Conservation (phyloP, 2,113 vertebrate genomes). For the Mastomys natalensis region DNA sequence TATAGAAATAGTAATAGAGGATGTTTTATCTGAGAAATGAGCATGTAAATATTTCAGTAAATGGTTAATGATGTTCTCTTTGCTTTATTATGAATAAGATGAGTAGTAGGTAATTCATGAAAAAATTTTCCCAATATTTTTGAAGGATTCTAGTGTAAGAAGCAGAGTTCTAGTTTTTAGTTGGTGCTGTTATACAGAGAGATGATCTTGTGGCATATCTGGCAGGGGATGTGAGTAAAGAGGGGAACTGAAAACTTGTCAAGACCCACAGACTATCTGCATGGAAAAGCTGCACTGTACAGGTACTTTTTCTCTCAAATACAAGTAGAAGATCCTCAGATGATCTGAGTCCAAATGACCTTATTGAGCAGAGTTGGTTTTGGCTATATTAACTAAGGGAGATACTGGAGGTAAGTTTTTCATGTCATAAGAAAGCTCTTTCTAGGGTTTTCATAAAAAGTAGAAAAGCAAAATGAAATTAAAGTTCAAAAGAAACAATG, state of each 20-base stretch:
- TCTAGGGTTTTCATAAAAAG: not conserved
- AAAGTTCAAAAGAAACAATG: not conserved
- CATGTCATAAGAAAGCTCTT: not conserved
- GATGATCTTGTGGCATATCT: no score
- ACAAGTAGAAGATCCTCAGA: not conserved
- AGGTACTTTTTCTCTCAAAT: not conserved
- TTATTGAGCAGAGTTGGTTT: not conserved
- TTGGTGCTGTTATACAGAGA: not conserved
- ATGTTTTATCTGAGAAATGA: not conserved
- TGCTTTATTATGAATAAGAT: not conserved
- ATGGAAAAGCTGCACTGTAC: not conserved
- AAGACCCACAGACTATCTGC: not conserved
- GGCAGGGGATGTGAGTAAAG: no score
- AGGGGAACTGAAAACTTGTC: not conserved
- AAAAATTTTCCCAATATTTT: not conserved
- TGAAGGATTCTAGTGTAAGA: not conserved
- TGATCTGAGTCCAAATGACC: not conserved
- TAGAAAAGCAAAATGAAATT: not conserved
- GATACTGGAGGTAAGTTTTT: not conserved
- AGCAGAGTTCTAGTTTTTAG: not conserved
- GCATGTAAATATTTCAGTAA: not conserved
- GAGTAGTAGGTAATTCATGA: accelerated
- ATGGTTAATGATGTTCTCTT: not conserved
- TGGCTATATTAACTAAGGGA: accelerated
- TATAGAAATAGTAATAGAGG: not conserved